Base-by-base conservation (phyloP, 2,888 invertebrate genomes). In the Aphodius sticticus region DNA sequence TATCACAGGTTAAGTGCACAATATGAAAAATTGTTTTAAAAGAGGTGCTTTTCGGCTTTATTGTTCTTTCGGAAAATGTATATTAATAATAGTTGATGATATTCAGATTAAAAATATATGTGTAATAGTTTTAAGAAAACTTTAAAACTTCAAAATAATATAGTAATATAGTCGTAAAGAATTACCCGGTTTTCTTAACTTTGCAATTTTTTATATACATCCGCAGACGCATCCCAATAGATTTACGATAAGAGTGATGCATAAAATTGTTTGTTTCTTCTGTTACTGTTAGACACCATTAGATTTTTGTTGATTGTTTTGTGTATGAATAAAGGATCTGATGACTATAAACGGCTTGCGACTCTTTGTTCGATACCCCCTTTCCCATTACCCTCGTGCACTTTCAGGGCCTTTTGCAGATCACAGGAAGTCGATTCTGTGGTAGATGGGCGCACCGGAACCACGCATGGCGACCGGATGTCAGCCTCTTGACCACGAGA, bases 401-500 rank as follows among this genome's bases (percentile, higher is more conserved):
- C 69, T 53, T 6, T 36, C 15, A 35, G 74, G 36, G 12, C 71
- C n/a, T 12, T 16, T 12, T 3, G 37, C 70, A 80, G 14, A 38
- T 69, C 69, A 75, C 81, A 80, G 82, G 84, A 84, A 81, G 82
- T 82, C 70, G 77, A 78, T 75, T 74, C 72, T 76, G 78, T 71
- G 79, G 77, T 79, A 70, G 80, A 78, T 80, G 69, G 69, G 70
- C 53, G 38, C 69, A 76, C 81, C 77, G 83, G 83, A 82, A 78
- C 74, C 79, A 69, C 80, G 78, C 79, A 77, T 69, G 53, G 70
- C 37, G 78, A 71, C 82, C 81, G 84, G 84, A 84, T 82, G 83
- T 84, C 78, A 82, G 83, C 83, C 79, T 82, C 84, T 84, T 83
- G 83, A 83, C 83, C 83, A 79, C 79, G 77, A 79, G 79, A 80